These are phyloP conservation scores for Drosophila setosimentum DNA, from an alignment of 2,888 invertebrate genomes.

Conservation along the genomic window DNA sequence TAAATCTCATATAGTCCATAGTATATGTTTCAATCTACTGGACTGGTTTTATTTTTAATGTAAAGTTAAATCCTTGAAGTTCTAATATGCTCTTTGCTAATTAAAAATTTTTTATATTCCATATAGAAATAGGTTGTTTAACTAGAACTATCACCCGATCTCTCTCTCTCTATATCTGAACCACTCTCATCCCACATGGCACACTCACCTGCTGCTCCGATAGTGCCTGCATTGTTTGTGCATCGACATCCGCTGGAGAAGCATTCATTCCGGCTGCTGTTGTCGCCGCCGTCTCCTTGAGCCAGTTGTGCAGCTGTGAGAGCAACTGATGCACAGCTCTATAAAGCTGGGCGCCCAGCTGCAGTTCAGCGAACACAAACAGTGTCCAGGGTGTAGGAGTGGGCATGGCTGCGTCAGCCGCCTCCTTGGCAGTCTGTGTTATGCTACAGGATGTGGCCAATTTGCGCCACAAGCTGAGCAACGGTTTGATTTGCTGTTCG, in stretches of 20 bases:
- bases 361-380: constrained; percentile 82
- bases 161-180: not conserved
- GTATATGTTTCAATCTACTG: too few relatives aligned
- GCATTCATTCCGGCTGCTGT: constrained; percentile 29
- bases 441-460: constrained; percentile 86
- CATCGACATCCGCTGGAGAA: constrained; percentile 57
- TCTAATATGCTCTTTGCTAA: not conserved
- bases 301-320: constrained; percentile 74
- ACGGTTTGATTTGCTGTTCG: constrained; percentile 88
- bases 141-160: not conserved
- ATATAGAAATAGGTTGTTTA: not conserved
- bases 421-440: constrained; percentile 66
- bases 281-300: constrained; percentile 59
- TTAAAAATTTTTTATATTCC: not conserved
- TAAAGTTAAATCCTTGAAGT: not conserved
- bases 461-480: constrained; percentile 94
- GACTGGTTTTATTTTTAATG: too few relatives aligned
- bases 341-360: constrained; percentile 77
- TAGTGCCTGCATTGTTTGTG: constrained; percentile 64
- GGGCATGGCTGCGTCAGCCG: constrained; percentile 37
- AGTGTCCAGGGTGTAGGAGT: constrained; percentile 78
- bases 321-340: constrained; percentile 82
- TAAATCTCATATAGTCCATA: too few relatives aligned
- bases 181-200: not conserved
- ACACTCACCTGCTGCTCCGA: constrained; percentile 79